Base-by-base conservation (phyloP, 2,888 invertebrate genomes). In the Euspilapteryx auroguttella region DNA sequence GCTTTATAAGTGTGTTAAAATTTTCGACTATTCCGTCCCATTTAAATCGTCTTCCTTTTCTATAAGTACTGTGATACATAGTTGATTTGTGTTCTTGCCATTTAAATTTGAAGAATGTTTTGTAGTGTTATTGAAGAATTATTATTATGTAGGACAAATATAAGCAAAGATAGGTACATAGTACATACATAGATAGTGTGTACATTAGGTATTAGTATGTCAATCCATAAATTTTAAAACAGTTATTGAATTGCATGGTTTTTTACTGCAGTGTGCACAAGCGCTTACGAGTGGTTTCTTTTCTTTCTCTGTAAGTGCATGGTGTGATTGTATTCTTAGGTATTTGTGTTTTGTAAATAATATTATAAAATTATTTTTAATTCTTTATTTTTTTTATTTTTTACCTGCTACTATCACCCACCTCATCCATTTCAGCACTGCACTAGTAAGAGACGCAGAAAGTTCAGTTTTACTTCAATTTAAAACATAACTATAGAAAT, bases 251-350 rank as follows among this genome's bases (percentile, higher is more conserved):
- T 28, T 4, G 22, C 27, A 27, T 23, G 28, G 28, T 22, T 10
- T 55, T 55, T 37, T 37, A 46, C 53, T 59, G 54, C 61, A 56
- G 54, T 51, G 55, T 63, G 63, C 64, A 65, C 61, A 59, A 31
- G 30, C 30, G 69, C 68, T 66, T 65, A 58, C 45, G 53, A 53
- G 55, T 58, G 54, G 49, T 56, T 56, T 39, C 51, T 51, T 51
- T 52, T 57, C 45, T 53, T 55, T 54, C 48, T 63, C 50, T 65
- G 55, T 69, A 66, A 71, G 71, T 78, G 76, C 77, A 78, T 76
- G 76, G 69, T 66, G 71, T 69, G 69, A 17, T 8, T 64, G 55
- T 49, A 41, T 44, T 26, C 40, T 40, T 44, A 45, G 50, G 39
- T 53, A 54, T 59, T 54, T 63, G 51, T 59, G 33, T 76, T 68